These are phyloP conservation scores for Beris chalybata DNA, from an alignment of 2,888 invertebrate species.

Conservation along the genomic window DNA sequence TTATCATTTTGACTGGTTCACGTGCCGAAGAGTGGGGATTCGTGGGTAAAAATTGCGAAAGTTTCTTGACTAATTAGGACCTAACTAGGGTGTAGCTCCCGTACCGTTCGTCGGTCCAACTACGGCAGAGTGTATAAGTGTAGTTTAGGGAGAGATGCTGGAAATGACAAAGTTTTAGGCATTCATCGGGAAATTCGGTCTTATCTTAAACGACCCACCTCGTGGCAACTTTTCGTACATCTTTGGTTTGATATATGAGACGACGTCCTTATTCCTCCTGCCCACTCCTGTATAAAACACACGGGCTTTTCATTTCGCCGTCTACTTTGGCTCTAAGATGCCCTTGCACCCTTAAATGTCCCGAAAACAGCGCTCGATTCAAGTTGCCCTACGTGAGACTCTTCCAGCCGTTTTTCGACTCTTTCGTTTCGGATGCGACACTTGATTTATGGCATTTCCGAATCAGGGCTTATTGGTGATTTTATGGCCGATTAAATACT, in stretches of 20 bases:
- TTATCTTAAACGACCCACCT: slow-evolving; percentile 25
- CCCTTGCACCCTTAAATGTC: no score
- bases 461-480: slow-evolving; percentile 39
- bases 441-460: slow-evolving; percentile 39
- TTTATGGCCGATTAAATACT: slow-evolving; percentile 40
- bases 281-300: no score
- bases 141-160: background rate
- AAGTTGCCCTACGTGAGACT: no score
- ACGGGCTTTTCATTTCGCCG: no score
- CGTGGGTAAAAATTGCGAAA: slow-evolving; percentile 25
- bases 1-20: slow-evolving; percentile 21
- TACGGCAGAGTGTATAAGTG: background rate
- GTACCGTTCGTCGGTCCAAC: no score
- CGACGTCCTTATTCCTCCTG: background rate
- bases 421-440: slow-evolving; percentile 24
- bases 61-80: slow-evolving; percentile 32
- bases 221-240: slow-evolving; percentile 6
- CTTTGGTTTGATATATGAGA: slow-evolving; percentile 17
- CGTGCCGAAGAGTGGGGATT: background rate
- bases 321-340: no score
- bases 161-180: slow-evolving; percentile 29
- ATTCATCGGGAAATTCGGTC: slow-evolving; percentile 12
- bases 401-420: background rate
- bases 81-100: slow-evolving; percentile 2
- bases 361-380: no score